These are phyloP conservation scores for Cheilosia urbana DNA, from an alignment of 2,888 invertebrate species.

Conservation along the genomic window DNA sequence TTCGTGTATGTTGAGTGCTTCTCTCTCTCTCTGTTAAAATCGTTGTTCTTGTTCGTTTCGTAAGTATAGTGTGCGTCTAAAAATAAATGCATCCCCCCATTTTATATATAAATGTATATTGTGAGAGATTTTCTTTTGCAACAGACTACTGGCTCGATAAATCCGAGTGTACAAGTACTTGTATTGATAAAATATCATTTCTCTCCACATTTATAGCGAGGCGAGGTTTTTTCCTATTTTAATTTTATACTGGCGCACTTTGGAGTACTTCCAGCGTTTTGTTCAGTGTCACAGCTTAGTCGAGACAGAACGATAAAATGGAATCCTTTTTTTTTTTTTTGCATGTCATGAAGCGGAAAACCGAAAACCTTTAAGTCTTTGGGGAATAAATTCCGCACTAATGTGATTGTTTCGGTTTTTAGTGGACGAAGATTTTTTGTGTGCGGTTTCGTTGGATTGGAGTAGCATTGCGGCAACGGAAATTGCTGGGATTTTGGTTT, in stretches of 20 bases:
- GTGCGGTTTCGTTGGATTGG: constrained; percentile 38
- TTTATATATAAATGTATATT: neutral
- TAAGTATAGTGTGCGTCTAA: constrained; percentile 36
- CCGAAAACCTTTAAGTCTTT: constrained; percentile 40
- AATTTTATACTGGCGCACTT: constrained; percentile 40
- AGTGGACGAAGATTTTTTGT: neutral
- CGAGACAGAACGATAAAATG: constrained; percentile 19
- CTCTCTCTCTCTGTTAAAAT: constrained; percentile 36
- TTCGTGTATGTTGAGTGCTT: constrained; percentile 46
- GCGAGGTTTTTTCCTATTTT: constrained; percentile 15
- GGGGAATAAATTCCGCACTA: constrained; percentile 59
- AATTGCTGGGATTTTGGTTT: constrained; percentile 34
- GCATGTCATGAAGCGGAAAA: constrained; percentile 35
- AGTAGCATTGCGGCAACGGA: constrained; percentile 46
- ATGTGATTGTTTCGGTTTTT: constrained; percentile 41
- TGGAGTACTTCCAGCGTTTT: constrained; percentile 49
- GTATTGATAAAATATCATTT: constrained; percentile 60
- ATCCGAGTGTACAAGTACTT: constrained; percentile 66
- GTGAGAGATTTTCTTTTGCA: constrained; percentile 34
- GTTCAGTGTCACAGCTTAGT: constrained; percentile 52
- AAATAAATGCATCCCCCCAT: constrained; percentile 52
- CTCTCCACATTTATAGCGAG: constrained; percentile 14
- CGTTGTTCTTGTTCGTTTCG: constrained; percentile 62
- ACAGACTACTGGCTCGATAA: constrained; percentile 43
- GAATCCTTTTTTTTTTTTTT: constrained; percentile 23